Percentiles rank a stretch among this genome's conserved stretches.
Conservation (phyloP, 2,113 vertebrate species). For the Odocoileus hemionus region DNA sequence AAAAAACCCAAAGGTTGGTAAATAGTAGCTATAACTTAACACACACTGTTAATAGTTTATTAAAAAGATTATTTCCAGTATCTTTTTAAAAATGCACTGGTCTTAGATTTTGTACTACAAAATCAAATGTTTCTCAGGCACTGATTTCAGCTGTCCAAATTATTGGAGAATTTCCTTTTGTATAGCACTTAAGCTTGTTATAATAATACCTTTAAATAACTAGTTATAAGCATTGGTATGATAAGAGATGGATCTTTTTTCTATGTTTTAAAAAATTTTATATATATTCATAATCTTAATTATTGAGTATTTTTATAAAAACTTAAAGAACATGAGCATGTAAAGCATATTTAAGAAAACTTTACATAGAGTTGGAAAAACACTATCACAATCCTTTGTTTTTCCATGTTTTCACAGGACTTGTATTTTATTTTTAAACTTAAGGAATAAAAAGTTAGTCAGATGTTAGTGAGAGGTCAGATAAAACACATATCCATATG, state of each 20-base stretch:
- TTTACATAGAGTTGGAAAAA: neutral
- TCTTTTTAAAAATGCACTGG: neutral
- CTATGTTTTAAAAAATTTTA: neutral
- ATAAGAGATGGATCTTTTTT: neutral
- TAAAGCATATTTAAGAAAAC: neutral
- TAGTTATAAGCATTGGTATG: neutral
- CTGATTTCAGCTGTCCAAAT: neutral
- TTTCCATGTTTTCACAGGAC: neutral
- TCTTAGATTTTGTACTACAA: neutral
- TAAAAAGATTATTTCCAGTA: neutral
- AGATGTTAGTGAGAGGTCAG: neutral
- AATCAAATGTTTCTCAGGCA: neutral
- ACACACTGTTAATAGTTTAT: neutral
- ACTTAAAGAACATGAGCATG: neutral
- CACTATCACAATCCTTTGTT: neutral
- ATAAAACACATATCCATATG: neutral
- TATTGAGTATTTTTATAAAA: neutral
- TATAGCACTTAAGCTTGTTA: neutral
- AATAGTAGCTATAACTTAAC: neutral
- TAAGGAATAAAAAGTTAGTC: neutral
- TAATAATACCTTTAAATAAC: neutral
- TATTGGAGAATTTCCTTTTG: neutral
- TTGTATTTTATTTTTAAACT: neutral
- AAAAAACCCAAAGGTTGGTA: neutral
- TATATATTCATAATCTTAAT: neutral